phyloP scores from a whole-genome alignment of 2,113 vertebrate genomes.

The Zingel zingel region DNA sequence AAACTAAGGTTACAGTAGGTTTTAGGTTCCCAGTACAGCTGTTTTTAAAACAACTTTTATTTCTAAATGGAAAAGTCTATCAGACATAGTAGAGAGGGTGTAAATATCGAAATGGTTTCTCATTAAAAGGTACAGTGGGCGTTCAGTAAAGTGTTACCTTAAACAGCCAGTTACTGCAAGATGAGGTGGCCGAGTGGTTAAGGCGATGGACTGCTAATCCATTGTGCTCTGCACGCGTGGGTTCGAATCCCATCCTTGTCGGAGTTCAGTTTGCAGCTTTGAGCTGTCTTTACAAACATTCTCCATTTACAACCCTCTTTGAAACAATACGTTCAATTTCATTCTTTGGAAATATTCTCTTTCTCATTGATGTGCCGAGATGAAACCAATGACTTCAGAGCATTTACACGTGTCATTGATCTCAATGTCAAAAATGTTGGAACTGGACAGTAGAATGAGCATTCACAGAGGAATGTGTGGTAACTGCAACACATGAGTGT shows the following conservation, averaged over 20 bases:
- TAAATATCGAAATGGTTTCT: neutral
- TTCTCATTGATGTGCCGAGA: neutral
- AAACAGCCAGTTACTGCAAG: neutral
- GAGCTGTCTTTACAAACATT: too few relatives aligned
- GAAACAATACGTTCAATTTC: too few relatives aligned
- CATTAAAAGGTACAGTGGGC: neutral
- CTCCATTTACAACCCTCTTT: too few relatives aligned
- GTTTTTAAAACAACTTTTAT: constrained; percentile 18
- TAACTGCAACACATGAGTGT: neutral
- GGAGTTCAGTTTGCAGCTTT: neutral
- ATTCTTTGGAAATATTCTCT: too few relatives aligned
- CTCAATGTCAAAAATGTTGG: neutral
- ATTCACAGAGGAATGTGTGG: neutral
- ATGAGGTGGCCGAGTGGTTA: constrained; percentile 62
- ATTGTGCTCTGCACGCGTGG: constrained; percentile 82
- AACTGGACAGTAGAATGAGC: neutral
- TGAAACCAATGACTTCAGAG: neutral
- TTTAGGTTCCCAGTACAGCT: neutral
- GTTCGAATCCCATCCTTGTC: constrained; percentile 81
- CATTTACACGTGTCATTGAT: neutral
- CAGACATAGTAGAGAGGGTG: neutral
- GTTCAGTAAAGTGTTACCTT: neutral
- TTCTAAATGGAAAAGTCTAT: neutral
- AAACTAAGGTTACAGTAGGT: neutral
- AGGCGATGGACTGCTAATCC: constrained; percentile 86